Conservation (phyloP, 1,140 invertebrate species). For the Steinernema feltiae region DNA sequence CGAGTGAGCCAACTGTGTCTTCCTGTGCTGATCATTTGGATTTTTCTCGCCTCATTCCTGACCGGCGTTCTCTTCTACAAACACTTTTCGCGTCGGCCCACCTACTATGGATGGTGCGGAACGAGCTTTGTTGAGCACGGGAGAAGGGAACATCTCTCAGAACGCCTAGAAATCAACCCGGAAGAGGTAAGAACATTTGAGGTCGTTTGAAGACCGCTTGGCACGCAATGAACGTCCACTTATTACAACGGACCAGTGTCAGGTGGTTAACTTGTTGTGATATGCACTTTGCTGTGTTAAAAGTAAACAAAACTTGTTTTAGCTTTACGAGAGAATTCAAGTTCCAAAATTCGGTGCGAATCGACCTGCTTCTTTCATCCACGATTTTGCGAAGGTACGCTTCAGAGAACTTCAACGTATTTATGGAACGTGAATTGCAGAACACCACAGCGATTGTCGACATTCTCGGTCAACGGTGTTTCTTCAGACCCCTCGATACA, state of each 20-base stretch:
- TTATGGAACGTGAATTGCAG: constrained; percentile 36
- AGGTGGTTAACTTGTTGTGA: not conserved
- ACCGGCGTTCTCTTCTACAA: constrained; percentile 2
- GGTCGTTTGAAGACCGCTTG: not conserved
- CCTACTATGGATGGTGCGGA: not conserved
- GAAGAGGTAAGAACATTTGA: constrained; percentile 9
- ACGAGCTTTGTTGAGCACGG: not conserved
- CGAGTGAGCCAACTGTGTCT: not conserved
- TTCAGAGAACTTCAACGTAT: not conserved
- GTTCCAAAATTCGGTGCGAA: constrained; percentile 58
- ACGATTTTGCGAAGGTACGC: constrained; percentile 58
- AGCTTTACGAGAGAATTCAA: constrained; percentile 56
- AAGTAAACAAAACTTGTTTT: constrained; percentile 21
- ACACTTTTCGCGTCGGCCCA: not conserved
- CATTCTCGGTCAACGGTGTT: constrained; percentile 54
- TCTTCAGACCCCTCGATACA: constrained; percentile 58
- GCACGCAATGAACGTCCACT: too few species aligned
- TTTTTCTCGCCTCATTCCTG: not conserved
- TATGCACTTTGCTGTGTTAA: too few species aligned
- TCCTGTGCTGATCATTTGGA: not conserved
- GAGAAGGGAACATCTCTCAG: constrained; percentile 50
- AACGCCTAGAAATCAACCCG: constrained; percentile 51
- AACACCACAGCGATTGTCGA: constrained; percentile 60
- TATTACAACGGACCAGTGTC: too few species aligned
- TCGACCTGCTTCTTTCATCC: constrained; percentile 56